Percentiles rank a stretch among this genome's conserved stretches.
These are phyloP conservation scores for Eledona agricola DNA, from an alignment of 2,888 invertebrate genomes.

Conservation along the genomic window DNA sequence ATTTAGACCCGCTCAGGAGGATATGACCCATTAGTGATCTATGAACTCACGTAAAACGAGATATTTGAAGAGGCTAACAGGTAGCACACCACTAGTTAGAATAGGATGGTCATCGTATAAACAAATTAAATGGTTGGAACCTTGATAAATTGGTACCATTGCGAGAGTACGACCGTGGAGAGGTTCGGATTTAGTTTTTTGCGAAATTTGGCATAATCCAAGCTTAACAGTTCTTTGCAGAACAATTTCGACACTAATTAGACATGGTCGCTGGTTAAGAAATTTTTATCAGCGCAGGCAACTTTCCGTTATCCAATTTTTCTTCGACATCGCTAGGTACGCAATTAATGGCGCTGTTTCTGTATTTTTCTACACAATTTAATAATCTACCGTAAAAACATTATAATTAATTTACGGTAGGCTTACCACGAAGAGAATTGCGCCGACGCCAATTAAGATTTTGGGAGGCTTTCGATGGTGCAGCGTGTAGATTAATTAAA, in stretches of 20 bases:
- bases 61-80: constrained; percentile 34
- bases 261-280: constrained; percentile 35
- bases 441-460: not conserved
- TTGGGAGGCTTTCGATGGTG: constrained; percentile 19
- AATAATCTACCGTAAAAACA: constrained; percentile 36
- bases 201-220: no score
- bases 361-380: constrained; percentile 27
- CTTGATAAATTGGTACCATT: no score
- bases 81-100: constrained; percentile 24
- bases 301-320: constrained; percentile 33
- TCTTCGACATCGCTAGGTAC: constrained; percentile 19
- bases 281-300: constrained; percentile 18
- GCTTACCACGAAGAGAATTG: constrained; percentile 25
- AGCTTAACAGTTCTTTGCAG: no score
- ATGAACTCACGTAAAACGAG: no score
- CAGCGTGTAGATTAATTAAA: constrained; percentile 16
- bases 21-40: no score
- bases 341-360: constrained; percentile 33
- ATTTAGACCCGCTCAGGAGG: no score
- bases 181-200: no score
- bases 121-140: constrained; percentile 28
- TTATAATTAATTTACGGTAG: constrained; percentile 36
- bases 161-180: no score
- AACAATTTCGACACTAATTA: constrained; percentile 35
- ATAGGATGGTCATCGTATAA: constrained; percentile 25